A percentile compares a stretch with the other conserved stretches of the same genome.
These are phyloP conservation scores for Acromyrmex echinatior DNA, from an alignment of 1,140 invertebrate genomes.

Conservation along the genomic window DNA sequence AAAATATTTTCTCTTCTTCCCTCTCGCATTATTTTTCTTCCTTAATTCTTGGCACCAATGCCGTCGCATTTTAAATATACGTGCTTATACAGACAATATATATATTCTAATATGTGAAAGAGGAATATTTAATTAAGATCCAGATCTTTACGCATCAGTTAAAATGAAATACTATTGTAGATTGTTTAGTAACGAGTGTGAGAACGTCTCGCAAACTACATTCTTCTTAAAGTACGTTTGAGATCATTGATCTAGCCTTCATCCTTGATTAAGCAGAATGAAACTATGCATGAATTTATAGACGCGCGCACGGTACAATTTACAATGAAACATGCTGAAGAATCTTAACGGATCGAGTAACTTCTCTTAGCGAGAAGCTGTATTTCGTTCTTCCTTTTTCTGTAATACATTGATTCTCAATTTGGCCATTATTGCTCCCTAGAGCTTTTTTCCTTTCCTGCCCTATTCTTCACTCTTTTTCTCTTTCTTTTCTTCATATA, in stretches of 20 bases:
- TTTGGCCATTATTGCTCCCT: conserved; percentile 33
- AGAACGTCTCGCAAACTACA: conserved; percentile 57
- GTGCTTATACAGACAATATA: conserved; percentile 28
- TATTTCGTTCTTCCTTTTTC: conserved; percentile 44
- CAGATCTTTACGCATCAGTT: conserved; percentile 58
- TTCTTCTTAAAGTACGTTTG: conserved; percentile 42
- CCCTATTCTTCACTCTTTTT: neutral
- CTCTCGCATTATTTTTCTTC: neutral
- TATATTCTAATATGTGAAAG: conserved; percentile 60
- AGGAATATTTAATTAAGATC: conserved; percentile 71
- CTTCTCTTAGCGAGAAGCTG: conserved; percentile 14
- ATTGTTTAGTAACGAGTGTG: conserved; percentile 5
- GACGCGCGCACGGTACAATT: conserved; percentile 9
- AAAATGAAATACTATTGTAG: conserved; percentile 41
- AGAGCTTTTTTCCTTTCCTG: neutral
- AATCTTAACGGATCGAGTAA: conserved; percentile 39
- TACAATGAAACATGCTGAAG: conserved; percentile 38
- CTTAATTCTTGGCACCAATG: neutral
- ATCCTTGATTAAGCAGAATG: conserved; percentile 55
- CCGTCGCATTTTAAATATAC: neutral
- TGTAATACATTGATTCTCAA: conserved; percentile 46
- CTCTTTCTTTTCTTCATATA: neutral
- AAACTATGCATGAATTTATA: conserved; percentile 29
- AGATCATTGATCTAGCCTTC: conserved; percentile 58
- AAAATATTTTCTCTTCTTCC: neutral